phyloP scores from a whole-genome alignment of 2,888 invertebrate genomes.

The Agelastica alni region DNA sequence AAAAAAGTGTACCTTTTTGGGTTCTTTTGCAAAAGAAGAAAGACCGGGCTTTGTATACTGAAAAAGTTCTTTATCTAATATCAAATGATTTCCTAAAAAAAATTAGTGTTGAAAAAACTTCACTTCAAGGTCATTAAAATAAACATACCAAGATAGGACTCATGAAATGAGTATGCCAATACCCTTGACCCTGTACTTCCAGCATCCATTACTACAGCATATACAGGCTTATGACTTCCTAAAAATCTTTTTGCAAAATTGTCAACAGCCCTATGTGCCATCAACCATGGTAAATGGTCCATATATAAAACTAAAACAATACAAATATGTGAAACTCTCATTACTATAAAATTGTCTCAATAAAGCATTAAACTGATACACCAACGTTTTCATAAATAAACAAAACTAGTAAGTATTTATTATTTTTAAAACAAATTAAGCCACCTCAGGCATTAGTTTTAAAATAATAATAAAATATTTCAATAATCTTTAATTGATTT shows the following conservation, averaged over 20 bases:
- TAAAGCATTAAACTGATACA: no score
- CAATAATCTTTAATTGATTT: no score
- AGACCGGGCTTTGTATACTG: conserved; percentile 88
- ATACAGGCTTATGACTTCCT: conserved; percentile 71
- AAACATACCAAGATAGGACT: conserved; percentile 68
- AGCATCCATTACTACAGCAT: conserved; percentile 91
- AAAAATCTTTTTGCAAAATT: conserved; percentile 69
- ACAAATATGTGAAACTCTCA: neutral
- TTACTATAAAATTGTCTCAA: neutral
- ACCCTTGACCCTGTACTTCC: conserved; percentile 92
- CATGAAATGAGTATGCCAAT: conserved; percentile 81
- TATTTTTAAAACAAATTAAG: no score
- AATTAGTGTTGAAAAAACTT: neutral
- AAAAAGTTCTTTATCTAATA: conserved; percentile 82
- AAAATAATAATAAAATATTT: no score
- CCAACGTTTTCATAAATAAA: no score
- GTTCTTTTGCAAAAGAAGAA: conserved; percentile 83
- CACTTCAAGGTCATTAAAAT: neutral
- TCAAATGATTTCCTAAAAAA: conserved; percentile 64
- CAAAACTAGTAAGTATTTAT: no score
- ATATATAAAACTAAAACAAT: conserved; percentile 60
- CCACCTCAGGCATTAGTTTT: no score
- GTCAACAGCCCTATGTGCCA: conserved; percentile 66
- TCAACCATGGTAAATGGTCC: conserved; percentile 59
- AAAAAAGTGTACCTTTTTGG: conserved; percentile 76